A percentile compares a stretch with the other conserved stretches of the same genome.
phyloP scores from a whole-genome alignment of 1,140 invertebrate genomes.

The Brachystomella parvula region DNA sequence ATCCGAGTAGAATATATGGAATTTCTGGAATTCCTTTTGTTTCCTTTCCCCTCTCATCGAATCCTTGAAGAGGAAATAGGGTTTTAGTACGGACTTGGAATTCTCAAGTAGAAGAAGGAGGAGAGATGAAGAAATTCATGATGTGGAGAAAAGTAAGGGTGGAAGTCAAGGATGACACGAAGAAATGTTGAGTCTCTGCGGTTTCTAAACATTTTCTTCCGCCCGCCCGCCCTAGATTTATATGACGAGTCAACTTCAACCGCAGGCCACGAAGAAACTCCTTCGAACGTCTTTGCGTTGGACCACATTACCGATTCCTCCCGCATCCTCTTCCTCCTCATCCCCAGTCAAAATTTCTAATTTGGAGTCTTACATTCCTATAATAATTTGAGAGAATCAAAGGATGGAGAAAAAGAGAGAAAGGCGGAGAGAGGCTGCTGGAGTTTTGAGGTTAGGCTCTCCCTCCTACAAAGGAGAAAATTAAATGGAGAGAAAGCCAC shows the following conservation, averaged over 20 bases:
- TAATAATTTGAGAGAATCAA: background rate
- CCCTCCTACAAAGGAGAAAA: background rate
- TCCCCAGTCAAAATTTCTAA: conserved; percentile 4
- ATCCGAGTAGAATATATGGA: no score
- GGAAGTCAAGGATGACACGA: conserved; percentile 9
- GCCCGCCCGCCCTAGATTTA: background rate
- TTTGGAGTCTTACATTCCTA: background rate
- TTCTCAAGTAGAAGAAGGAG: no score
- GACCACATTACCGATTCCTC: background rate
- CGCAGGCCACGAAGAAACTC: background rate
- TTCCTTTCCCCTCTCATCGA: no score
- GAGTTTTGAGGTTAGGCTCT: background rate
- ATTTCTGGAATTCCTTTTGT: no score
- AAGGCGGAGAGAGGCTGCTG: background rate
- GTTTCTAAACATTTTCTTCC: background rate
- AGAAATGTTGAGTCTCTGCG: background rate
- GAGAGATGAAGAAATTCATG: conserved; percentile 5
- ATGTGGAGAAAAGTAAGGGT: background rate
- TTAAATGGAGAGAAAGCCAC: conserved; percentile 7
- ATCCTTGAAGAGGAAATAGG: no score
- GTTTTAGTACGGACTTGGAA: no score
- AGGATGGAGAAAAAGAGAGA: background rate
- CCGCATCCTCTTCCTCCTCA: background rate
- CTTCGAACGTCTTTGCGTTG: background rate
- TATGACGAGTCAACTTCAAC: background rate